Base-by-base conservation (phyloP, 2,797 vertebrate genomes). In the Rhadinocentrus ornatus region DNA sequence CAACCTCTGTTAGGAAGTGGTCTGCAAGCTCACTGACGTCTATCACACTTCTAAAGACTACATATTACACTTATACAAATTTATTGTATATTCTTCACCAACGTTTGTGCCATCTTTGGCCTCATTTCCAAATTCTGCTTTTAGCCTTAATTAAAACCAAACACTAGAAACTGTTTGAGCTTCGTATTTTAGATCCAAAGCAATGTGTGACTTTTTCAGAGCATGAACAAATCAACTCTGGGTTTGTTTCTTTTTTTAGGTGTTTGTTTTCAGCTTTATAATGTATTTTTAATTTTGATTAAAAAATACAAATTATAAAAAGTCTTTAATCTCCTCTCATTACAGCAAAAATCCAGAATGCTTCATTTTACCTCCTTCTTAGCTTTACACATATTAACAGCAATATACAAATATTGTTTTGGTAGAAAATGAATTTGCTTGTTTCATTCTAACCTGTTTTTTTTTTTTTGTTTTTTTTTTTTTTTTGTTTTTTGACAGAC, bases 121-220 rank as follows among this genome's bases (percentile, higher is more conserved):
- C 37, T 54, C 2, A 3, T 71, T 63, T 73, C 9, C 50, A 37
- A 71, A 69, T 58, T 11, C 18, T 22, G 8, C 8, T 69, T 63
- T 57, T 35, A 48, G 4, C 26, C 8, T 26, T 48, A 53, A 65
- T 65, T 44, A 46, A 27, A 20, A 58, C 52, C 26, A 46, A 24
- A 62, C 24, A 6, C 24, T 18, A 60, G 6, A 27, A 27, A 4
- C 4, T 61, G 12, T 54, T 53, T 53, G 6, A 63, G 15, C 55
- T 41, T 61, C 11, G 54, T 15, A 65, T 58, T 63, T 60, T 7
- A 69, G 12, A 64, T 32, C 29, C 22, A 56, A 20, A 48, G 32
- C 22, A 55, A 62, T 7, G 26, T 3, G 50, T 34, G 53, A n/a
- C 6, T 31, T 60, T 32, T 26, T 69, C 13, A 22, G 11, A 22